Conservation (phyloP, 1,140 invertebrate species). For the Hypothenemus hampei region DNA sequence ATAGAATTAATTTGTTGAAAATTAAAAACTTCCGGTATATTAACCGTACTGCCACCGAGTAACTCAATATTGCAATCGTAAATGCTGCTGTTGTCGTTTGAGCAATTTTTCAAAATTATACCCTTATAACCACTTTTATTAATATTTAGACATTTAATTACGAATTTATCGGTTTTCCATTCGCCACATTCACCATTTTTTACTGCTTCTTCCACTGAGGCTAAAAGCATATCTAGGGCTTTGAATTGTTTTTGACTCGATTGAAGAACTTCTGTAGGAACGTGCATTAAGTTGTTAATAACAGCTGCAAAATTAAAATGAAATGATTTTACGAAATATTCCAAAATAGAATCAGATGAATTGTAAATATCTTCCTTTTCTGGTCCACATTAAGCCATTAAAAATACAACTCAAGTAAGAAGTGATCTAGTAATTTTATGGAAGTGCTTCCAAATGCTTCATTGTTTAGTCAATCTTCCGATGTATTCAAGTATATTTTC, state of each 20-base stretch:
- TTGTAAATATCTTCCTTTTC: too few species aligned
- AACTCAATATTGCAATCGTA: background rate
- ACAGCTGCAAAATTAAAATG: too few species aligned
- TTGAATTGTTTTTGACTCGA: slow-evolving; percentile 14
- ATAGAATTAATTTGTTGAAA: background rate
- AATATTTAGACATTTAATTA: slow-evolving; percentile 6
- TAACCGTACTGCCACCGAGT: background rate
- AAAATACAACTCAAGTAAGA: too few species aligned
- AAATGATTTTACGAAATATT: too few species aligned
- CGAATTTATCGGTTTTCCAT: slow-evolving; percentile 12
- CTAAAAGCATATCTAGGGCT: slow-evolving; percentile 9
- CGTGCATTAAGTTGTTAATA: slow-evolving; percentile 20
- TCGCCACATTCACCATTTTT: background rate
- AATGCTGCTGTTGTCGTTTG: background rate
- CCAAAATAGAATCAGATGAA: too few species aligned
- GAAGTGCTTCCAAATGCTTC: too few species aligned
- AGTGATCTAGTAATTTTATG: too few species aligned
- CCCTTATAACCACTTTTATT: background rate
- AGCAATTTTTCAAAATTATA: slow-evolving; percentile 10
- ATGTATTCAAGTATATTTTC: too few species aligned
- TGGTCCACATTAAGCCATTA: too few species aligned
- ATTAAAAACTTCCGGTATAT: background rate
- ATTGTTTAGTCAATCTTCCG: too few species aligned
- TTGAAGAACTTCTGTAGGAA: slow-evolving; percentile 6
- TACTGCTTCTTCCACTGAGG: slow-evolving; percentile 4